Evolutionary conservation across 2,888 invertebrate species (phyloP).

Genomic region (Thereva nobilitata): DNA sequence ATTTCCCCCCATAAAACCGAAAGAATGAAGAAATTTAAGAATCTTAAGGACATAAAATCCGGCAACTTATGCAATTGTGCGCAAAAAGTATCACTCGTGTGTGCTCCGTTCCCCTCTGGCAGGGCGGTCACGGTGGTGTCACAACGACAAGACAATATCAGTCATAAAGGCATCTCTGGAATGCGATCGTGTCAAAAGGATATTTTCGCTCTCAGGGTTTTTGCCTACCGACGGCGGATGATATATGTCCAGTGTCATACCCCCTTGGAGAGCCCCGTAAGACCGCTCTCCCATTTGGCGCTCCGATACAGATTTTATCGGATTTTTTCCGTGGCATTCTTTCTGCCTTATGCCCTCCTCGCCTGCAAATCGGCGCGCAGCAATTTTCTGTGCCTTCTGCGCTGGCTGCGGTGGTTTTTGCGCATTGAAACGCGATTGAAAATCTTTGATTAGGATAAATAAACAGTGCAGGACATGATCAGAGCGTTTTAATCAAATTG

Average conservation of each 20-base stretch:
- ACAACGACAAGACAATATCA: constrained; percentile 30
- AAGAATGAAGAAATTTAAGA: too few relatives aligned
- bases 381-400: neutral
- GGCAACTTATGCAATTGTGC: too few relatives aligned
- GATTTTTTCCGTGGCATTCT: neutral
- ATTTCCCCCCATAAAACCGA: too few relatives aligned
- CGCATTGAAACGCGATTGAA: constrained; percentile 18
- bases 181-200: constrained; percentile 28
- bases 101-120: too few relatives aligned
- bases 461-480: constrained; percentile 13
- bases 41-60: too few relatives aligned
- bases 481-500: constrained; percentile 26
- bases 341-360: too few relatives aligned
- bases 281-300: too few relatives aligned
- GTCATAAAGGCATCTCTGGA: constrained; percentile 20
- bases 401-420: neutral
- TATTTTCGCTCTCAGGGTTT: constrained; percentile 12
- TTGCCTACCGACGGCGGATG: constrained; percentile 11
- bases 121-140: neutral
- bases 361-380: neutral
- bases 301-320: neutral
- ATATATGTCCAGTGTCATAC: neutral
- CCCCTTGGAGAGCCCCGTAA: too few relatives aligned
- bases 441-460: constrained; percentile 12
- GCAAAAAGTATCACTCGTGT: too few relatives aligned